These are phyloP conservation scores for Heliconius ismenius DNA, from an alignment of 2,888 invertebrate species.

Conservation along the genomic window DNA sequence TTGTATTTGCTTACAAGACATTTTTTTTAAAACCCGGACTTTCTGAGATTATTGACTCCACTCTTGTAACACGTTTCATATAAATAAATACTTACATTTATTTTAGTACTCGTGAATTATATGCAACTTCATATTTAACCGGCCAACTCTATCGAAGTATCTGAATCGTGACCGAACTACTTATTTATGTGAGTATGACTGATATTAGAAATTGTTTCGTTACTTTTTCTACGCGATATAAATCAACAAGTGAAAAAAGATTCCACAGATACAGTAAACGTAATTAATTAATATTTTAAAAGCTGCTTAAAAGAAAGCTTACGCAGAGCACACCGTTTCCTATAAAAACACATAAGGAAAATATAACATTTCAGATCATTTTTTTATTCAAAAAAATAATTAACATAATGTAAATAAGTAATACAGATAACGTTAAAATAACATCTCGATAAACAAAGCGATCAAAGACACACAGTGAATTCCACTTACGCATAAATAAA, in stretches of 20 bases:
- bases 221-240: constrained; percentile 14
- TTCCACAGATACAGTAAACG: neutral
- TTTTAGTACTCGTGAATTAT: constrained; percentile 7
- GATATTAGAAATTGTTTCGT: constrained; percentile 30
- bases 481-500: constrained; percentile 75
- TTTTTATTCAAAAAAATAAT: neutral
- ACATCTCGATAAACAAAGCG: constrained; percentile 63
- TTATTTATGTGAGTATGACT: constrained; percentile 27
- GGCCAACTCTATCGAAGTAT: constrained; percentile 25
- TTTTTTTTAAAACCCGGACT: constrained; percentile 28
- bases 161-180: constrained; percentile 32
- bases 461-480: constrained; percentile 70
- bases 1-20: constrained; percentile 34
- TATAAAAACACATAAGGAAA: neutral
- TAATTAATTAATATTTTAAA: constrained; percentile 2
- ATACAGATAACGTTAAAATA: constrained; percentile 52
- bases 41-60: constrained; percentile 13
- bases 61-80: neutral
- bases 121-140: constrained; percentile 20
- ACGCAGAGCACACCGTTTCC: neutral
- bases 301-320: neutral
- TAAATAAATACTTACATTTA: neutral
- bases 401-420: neutral
- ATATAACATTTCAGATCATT: neutral
- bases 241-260: constrained; percentile 10